phyloP scores from a whole-genome alignment of 2,113 vertebrate species.

The Malurus elegans region DNA sequence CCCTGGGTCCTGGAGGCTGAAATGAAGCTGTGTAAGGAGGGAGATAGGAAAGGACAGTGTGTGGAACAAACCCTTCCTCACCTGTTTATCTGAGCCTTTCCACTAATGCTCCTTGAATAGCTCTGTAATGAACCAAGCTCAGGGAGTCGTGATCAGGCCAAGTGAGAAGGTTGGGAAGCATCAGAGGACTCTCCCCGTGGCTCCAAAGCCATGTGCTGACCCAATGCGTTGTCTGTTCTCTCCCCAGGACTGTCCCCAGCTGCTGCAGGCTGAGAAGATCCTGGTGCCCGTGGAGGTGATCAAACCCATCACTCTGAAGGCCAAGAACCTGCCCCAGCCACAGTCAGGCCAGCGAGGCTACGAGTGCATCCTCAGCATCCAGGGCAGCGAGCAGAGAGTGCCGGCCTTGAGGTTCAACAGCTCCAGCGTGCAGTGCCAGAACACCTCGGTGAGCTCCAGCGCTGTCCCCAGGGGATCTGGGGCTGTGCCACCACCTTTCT shows the following conservation, averaged over 20 bases:
- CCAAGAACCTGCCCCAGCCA: constrained; percentile 95
- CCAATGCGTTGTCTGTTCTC: background rate
- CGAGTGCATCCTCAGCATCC: constrained; percentile 92
- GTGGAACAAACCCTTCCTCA: background rate
- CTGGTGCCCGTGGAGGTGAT: constrained; percentile 94
- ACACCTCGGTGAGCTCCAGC: constrained; percentile 89
- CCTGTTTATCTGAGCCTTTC: constrained; percentile 5
- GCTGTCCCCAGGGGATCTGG: background rate
- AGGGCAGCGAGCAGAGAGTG: constrained; percentile 89
- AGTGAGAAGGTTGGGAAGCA: background rate
- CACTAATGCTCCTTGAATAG: background rate
- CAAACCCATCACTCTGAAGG: constrained; percentile 94
- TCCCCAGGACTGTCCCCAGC: constrained; percentile 89
- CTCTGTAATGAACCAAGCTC: background rate
- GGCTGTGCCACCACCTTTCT: background rate
- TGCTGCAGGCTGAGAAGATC: constrained; percentile 89
- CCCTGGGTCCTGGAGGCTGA: background rate
- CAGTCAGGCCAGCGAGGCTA: constrained; percentile 97
- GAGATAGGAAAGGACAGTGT: background rate
- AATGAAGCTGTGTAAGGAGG: background rate
- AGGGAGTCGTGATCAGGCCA: accelerated
- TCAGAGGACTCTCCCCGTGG: background rate
- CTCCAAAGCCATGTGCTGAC: background rate
- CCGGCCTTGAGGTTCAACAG: constrained; percentile 96
- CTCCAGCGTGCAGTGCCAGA: constrained; percentile 97